These are phyloP conservation scores for Centruroides sculpturatus DNA, from an alignment of 1,140 invertebrate genomes.

Conservation along the genomic window DNA sequence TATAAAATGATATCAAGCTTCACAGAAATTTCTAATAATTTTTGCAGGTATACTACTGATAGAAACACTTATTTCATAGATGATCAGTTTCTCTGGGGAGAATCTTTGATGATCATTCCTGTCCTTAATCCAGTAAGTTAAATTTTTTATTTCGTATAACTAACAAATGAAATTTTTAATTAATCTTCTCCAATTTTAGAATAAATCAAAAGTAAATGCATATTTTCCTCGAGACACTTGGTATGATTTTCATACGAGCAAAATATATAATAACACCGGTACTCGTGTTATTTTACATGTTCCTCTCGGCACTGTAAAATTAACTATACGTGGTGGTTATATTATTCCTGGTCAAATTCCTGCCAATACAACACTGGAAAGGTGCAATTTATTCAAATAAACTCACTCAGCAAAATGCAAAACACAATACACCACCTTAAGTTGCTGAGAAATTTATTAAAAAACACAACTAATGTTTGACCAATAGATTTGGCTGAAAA, in stretches of 20 bases:
- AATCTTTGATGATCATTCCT: constrained; percentile 29
- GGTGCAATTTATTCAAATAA: too few species aligned
- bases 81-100: constrained; percentile 41
- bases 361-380: constrained; percentile 23
- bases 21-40: not conserved
- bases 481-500: too few species aligned
- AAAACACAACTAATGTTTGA: too few species aligned
- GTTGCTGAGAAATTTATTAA: too few species aligned
- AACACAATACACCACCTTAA: too few species aligned
- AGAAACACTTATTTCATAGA: constrained; percentile 51
- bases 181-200: not conserved
- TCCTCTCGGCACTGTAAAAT: constrained; percentile 22
- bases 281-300: constrained; percentile 1
- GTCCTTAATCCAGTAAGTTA: constrained; percentile 20
- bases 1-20: constrained; percentile 22
- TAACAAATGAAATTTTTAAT: not conserved
- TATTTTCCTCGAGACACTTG: constrained; percentile 12
- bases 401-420: too few species aligned
- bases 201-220: not conserved
- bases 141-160: not conserved
- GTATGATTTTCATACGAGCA: constrained; percentile 14
- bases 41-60: constrained; percentile 41
- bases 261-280: not conserved
- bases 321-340: constrained; percentile 29
- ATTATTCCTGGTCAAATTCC: constrained; percentile 27